A percentile compares a stretch with the other conserved stretches of the same genome.
These are phyloP conservation scores for Odontocolon sp. DNA, from an alignment of 2,888 invertebrate genomes.

Conservation along the genomic window DNA sequence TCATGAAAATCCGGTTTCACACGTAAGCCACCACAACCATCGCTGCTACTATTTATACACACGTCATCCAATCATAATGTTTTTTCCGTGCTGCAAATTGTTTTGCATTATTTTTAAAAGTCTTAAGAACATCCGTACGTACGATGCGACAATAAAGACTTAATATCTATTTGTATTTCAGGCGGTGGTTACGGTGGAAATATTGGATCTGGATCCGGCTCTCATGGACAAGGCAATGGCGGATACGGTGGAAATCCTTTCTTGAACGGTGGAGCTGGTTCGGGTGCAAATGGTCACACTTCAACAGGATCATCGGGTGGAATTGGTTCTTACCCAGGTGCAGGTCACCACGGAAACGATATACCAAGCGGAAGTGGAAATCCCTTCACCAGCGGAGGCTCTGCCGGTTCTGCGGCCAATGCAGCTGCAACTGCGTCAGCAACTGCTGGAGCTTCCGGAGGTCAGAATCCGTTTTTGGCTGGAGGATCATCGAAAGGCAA, in stretches of 20 bases:
- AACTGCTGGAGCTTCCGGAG: slow-evolving; percentile 24
- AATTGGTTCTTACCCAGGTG: background rate
- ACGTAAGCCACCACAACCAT: background rate
- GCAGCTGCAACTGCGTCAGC: slow-evolving; percentile 7
- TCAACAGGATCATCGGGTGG: slow-evolving; percentile 43
- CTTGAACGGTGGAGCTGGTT: slow-evolving; percentile 46
- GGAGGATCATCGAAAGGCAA: slow-evolving; percentile 19
- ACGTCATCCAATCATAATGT: slow-evolving; percentile 5
- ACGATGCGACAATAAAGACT: background rate
- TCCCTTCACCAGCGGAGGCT: slow-evolving; percentile 1
- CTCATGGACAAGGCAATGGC: slow-evolving; percentile 31
- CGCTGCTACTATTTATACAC: slow-evolving; percentile 4
- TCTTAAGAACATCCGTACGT: background rate
- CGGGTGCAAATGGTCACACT: slow-evolving; percentile 44
- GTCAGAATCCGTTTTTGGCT: slow-evolving; percentile 48
- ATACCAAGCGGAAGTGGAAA: slow-evolving; percentile 26
- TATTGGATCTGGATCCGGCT: slow-evolving; percentile 20
- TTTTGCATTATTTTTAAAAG: background rate
- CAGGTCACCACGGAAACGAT: too few species aligned
- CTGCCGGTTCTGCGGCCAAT: background rate
- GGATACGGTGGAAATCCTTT: slow-evolving; percentile 61
- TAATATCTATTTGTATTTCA: slow-evolving; percentile 18
- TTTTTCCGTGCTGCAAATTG: background rate
- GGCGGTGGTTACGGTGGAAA: slow-evolving; percentile 41
- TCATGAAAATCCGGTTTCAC: slow-evolving; percentile 11